Percentiles rank a stretch among this genome's conserved stretches.
These are phyloP conservation scores for Porites lutea DNA, from an alignment of 64 coral and sea anemone species.

Conservation along the genomic window DNA sequence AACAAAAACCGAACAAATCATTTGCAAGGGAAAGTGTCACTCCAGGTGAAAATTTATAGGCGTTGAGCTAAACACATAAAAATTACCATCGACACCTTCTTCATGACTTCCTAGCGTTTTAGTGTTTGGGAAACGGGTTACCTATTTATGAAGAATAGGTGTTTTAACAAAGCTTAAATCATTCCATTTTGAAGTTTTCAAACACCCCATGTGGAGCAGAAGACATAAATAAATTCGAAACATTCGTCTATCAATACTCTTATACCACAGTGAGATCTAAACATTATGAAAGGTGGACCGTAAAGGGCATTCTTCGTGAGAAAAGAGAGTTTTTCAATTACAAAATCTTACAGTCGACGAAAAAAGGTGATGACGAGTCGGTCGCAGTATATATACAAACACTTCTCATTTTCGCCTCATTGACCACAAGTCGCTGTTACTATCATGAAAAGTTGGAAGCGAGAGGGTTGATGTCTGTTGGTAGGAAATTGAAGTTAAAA, in stretches of 20 bases:
- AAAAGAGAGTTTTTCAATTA: background rate
- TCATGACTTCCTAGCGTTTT: conserved; percentile 2
- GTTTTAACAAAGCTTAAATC: conserved; percentile 18
- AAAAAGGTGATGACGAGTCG: background rate
- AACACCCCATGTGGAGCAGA: conserved; percentile 17
- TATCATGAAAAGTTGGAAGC: conserved; percentile 18
- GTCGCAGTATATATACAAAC: background rate
- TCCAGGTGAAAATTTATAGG: conserved; percentile 42
- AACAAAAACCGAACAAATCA: conserved; percentile 6
- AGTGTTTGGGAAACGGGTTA: background rate
- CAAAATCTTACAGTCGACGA: background rate
- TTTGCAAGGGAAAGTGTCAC: background rate
- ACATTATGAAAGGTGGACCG: background rate
- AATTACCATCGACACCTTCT: background rate
- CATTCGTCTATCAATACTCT: background rate
- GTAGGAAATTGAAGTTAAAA: background rate
- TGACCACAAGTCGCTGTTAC: conserved; percentile 19
- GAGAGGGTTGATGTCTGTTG: conserved; percentile 4
- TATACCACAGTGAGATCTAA: conserved; percentile 29
- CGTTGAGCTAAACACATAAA: background rate
- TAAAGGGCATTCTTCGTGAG: background rate
- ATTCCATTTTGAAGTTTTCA: conserved; percentile 31
- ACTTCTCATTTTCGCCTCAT: conserved; percentile 25
- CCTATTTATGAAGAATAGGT: background rate
- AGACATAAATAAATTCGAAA: conserved; percentile 41